Conservation (phyloP, 2,113 vertebrate genomes). For the Phodopus roborovskii region DNA sequence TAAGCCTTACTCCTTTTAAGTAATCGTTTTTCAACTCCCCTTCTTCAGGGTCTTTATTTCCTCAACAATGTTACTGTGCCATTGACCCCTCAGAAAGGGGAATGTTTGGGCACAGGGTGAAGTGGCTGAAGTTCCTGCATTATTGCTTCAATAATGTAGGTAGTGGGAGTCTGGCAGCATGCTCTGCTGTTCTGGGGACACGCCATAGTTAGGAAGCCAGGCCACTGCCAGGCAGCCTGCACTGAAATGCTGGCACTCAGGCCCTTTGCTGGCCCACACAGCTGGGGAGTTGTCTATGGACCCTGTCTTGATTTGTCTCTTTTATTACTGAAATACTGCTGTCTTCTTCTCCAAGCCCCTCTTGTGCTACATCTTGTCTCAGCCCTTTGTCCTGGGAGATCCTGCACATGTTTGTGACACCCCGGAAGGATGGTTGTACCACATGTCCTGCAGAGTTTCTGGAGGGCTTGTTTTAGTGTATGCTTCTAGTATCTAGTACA, state of each 20-base stretch:
- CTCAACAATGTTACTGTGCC: background rate
- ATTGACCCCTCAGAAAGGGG: background rate
- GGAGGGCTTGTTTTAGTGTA: background rate
- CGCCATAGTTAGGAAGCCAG: background rate
- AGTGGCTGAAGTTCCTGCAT: background rate
- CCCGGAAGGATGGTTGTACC: background rate
- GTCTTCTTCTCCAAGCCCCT: background rate
- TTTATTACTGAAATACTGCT: background rate
- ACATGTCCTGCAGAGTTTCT: background rate
- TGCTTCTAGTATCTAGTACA: background rate
- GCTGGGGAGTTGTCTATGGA: background rate
- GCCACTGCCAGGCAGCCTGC: accelerated
- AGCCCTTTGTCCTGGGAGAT: too few relatives aligned
- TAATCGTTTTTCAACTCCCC: background rate
- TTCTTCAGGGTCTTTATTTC: background rate
- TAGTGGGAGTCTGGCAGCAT: background rate
- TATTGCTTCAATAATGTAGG: background rate
- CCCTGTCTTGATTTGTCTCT: background rate
- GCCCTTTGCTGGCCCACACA: background rate
- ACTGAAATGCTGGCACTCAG: accelerated
- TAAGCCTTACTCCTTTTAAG: background rate
- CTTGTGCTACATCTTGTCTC: background rate
- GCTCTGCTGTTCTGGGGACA: background rate
- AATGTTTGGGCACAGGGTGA: background rate
- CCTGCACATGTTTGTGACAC: background rate